phyloP scores from a whole-genome alignment of 2,888 invertebrate species.

The Cephus pulcher region DNA sequence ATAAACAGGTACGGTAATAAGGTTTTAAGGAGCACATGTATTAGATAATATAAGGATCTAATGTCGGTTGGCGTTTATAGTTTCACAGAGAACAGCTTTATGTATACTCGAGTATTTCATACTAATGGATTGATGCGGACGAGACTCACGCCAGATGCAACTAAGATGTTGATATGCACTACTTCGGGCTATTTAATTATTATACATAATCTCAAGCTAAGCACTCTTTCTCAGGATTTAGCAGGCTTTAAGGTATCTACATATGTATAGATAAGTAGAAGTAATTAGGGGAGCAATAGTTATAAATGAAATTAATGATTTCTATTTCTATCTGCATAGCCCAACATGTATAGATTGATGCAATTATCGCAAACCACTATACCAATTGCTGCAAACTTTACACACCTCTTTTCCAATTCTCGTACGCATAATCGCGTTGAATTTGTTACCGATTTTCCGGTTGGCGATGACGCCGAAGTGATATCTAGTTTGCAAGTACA shows the following conservation, averaged over 20 bases:
- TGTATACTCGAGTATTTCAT: constrained; percentile 86
- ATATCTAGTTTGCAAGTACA: constrained; percentile 91
- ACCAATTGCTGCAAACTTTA: constrained; percentile 83
- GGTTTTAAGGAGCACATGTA: background rate
- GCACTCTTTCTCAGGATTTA: constrained; percentile 82
- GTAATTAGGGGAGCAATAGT: background rate
- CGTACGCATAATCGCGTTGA: constrained; percentile 87
- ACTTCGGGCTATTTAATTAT: constrained; percentile 91
- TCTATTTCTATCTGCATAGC: constrained; percentile 70
- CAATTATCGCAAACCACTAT: constrained; percentile 86
- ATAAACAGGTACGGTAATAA: constrained; percentile 77
- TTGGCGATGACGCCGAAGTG: constrained; percentile 87
- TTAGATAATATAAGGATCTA: background rate
- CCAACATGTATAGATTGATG: constrained; percentile 90
- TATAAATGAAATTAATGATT: background rate
- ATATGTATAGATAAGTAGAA: constrained; percentile 7
- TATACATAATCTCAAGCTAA: constrained; percentile 87
- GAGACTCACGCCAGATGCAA: constrained; percentile 85
- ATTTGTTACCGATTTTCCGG: constrained; percentile 90
- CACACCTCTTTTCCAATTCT: constrained; percentile 81
- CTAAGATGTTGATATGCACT: constrained; percentile 90
- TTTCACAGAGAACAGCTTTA: constrained; percentile 79
- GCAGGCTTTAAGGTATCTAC: constrained; percentile 81
- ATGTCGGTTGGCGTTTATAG: constrained; percentile 44
- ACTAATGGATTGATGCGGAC: constrained; percentile 90